phyloP scores from a whole-genome alignment of 2,113 vertebrate genomes.

The Pelmatolapia mariae region DNA sequence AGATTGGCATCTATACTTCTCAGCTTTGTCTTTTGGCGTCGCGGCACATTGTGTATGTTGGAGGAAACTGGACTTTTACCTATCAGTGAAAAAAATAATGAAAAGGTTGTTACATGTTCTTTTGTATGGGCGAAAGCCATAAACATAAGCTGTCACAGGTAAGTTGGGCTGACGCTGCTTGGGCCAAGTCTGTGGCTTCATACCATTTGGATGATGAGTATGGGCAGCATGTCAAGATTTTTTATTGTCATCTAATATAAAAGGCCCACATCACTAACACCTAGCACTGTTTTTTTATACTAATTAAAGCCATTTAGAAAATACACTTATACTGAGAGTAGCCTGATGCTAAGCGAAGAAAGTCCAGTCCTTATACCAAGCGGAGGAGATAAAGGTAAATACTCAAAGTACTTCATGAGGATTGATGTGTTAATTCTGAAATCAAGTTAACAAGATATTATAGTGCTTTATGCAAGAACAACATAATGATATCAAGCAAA shows the following conservation, averaged over 20 bases:
- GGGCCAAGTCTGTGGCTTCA: background rate
- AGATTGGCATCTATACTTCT: background rate
- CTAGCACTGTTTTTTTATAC: background rate
- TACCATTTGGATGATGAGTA: background rate
- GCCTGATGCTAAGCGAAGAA: background rate
- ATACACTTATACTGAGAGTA: background rate
- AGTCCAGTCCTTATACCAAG: background rate
- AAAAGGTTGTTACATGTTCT: background rate
- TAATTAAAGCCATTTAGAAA: background rate
- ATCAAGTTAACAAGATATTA: background rate
- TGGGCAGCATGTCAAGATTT: background rate
- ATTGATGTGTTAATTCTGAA: background rate
- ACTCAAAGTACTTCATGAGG: background rate
- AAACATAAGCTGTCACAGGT: background rate
- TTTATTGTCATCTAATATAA: background rate
- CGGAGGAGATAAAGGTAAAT: background rate
- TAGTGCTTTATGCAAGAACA: background rate
- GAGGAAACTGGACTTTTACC: background rate
- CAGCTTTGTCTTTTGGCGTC: accelerated
- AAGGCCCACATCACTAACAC: background rate
- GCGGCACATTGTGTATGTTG: background rate
- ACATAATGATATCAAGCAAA: background rate
- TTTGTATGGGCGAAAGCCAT: background rate
- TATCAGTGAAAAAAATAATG: background rate
- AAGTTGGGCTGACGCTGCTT: background rate